Evolutionary conservation across 2,888 invertebrate species (phyloP).

Genomic region (Lasioglossum morio): DNA sequence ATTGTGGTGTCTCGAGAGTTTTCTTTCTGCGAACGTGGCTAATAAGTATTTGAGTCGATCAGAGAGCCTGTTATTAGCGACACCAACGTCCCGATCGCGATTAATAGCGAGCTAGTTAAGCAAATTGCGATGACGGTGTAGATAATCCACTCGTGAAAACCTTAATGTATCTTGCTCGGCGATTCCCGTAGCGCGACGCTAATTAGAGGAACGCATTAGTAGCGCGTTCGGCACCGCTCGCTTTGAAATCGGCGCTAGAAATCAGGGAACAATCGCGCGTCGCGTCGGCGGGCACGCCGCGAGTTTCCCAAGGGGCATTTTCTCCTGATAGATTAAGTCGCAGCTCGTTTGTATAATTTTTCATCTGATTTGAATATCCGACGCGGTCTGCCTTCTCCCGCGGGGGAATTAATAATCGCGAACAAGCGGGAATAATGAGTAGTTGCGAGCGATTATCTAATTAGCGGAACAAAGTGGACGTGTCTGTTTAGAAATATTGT

Average conservation of each 20-base stretch:
- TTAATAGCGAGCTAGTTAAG: conserved; percentile 37
- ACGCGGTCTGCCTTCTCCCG: neutral
- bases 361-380: conserved; percentile 14
- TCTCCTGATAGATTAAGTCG: conserved; percentile 12
- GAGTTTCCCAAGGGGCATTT: neutral
- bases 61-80: conserved; percentile 24
- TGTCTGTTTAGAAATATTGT: neutral
- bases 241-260: conserved; percentile 10
- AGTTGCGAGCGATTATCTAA: neutral
- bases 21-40: neutral
- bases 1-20: neutral
- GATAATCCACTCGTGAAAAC: conserved; percentile 42
- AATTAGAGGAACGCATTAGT: conserved; percentile 34
- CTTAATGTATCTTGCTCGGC: conserved; percentile 17
- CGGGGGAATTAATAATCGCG: no score
- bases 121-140: conserved; percentile 36
- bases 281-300: neutral
- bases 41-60: conserved; percentile 27
- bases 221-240: neutral
- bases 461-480: neutral
- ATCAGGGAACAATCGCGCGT: conserved; percentile 16
- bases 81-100: conserved; percentile 24
- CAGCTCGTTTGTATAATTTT: conserved; percentile 17
- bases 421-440: neutral
- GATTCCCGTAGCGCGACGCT: conserved; percentile 17